Evolutionary conservation across 1,140 invertebrate genomes (phyloP).

Genomic region (Ganaspis sp.): DNA sequence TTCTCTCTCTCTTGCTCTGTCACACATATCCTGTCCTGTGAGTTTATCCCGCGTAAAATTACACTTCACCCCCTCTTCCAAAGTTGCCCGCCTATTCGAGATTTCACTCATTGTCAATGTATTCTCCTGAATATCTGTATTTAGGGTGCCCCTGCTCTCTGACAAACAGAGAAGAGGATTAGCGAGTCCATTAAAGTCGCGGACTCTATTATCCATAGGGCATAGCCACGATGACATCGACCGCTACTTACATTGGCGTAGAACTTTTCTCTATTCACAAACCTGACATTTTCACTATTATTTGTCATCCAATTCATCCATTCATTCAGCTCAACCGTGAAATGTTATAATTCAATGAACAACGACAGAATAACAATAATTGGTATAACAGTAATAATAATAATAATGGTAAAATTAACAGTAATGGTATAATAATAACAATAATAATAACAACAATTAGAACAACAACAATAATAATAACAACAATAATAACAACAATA

Average conservation of each 20-base stretch:
- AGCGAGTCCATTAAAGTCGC: conserved; percentile 78
- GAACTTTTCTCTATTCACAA: conserved; percentile 48
- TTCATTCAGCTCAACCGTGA: no score
- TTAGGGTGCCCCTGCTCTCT: conserved; percentile 60
- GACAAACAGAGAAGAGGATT: conserved; percentile 76
- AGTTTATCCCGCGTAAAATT: conserved; percentile 56
- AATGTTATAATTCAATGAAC: no score
- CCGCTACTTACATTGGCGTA: conserved; percentile 62
- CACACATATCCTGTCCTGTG: conserved; percentile 30
- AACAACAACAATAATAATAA: no score
- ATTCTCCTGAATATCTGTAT: conserved; percentile 52
- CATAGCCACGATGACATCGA: conserved; percentile 73
- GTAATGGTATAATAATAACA: no score
- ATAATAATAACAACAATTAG: no score
- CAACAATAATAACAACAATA: no score
- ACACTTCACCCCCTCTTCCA: conserved; percentile 48
- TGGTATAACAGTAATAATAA: no score
- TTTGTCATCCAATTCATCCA: no score
- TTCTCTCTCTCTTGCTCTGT: no score
- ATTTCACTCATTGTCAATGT: conserved; percentile 43
- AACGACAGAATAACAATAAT: no score
- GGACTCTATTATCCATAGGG: conserved; percentile 75
- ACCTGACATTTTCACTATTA: conserved; percentile 46
- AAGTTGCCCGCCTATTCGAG: conserved; percentile 47
- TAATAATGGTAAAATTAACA: no score